phyloP scores from a whole-genome alignment of 1,140 invertebrate species.

The Heliothis virescens region DNA sequence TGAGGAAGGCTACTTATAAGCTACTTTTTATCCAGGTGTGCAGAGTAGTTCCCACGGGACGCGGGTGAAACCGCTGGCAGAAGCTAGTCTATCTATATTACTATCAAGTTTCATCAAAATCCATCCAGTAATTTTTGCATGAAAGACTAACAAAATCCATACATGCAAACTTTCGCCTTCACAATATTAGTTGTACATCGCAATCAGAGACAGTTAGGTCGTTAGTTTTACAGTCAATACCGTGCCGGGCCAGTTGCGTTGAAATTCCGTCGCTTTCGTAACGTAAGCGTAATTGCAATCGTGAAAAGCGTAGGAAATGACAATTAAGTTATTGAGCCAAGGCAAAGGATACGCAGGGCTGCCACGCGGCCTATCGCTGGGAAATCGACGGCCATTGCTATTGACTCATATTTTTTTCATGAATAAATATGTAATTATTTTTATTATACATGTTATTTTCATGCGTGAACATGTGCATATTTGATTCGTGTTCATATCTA shows the following conservation, averaged over 20 bases:
- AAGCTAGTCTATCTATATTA: too few relatives aligned
- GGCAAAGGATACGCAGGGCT: constrained; percentile 42
- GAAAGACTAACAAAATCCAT: too few relatives aligned
- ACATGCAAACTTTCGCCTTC: too few relatives aligned
- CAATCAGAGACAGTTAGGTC: constrained; percentile 1
- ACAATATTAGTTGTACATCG: not conserved
- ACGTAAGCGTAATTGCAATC: constrained; percentile 39
- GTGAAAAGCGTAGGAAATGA: constrained; percentile 45
- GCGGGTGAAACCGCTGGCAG: too few relatives aligned
- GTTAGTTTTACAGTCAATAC: constrained; percentile 23
- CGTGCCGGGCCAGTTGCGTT: constrained; percentile 13
- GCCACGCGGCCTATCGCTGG: not conserved
- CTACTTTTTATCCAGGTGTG: too few relatives aligned
- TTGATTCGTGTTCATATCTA: too few relatives aligned
- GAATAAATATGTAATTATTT: not conserved
- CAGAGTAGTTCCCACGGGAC: too few relatives aligned
- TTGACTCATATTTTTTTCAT: not conserved
- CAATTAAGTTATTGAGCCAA: constrained; percentile 41
- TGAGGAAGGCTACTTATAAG: too few relatives aligned
- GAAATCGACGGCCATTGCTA: not conserved
- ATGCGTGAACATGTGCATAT: not conserved
- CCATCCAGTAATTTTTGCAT: too few relatives aligned
- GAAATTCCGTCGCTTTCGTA: constrained; percentile 19
- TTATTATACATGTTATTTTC: not conserved
- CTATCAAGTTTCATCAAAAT: too few relatives aligned